Base-by-base conservation (phyloP, 2,797 vertebrate species). In the Neosilurus hyrtlii region DNA sequence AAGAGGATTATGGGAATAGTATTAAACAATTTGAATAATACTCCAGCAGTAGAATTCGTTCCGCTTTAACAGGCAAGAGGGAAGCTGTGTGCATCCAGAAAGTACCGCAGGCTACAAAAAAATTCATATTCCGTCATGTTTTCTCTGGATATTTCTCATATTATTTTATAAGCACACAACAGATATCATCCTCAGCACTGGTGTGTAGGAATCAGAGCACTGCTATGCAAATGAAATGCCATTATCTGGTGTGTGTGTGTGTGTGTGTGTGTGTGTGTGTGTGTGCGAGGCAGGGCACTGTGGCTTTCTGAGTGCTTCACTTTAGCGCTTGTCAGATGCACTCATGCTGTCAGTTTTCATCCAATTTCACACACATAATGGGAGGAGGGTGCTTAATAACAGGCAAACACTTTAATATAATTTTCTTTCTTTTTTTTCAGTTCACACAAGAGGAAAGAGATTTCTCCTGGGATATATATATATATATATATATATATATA, bases 81-180 rank as follows among this genome's bases (percentile, higher is more conserved):
- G 62, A 62, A 24, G 22, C 35, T 10, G 35, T 62, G 22, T 20
- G n/a, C 16, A 20, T 26, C 3, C 43, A 26, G 5, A 4, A 22
- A 26, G 22, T 52, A 63, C 56, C 35, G 43, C 9, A 61, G 52
- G 35, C 74, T 37, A 22, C 3, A 52, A 51, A 65, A 65, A 30
- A 65, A 52, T 65, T 8, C 43, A 65, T 77, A 26, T 24, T 56
- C 24, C 26, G 5, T 73, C 20, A 52, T 74, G 72, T 61, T 43
- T 43, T 15, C 56, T 15, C 30, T 14, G 71, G 51, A 61, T 88
- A 88, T 90, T 87, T 79, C 85, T 92, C 92, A 90, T 89, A 92
- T 91, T 90, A 90, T 89, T 91, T 91, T 90, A 91, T 90, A 89
- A 89, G 81, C 84, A 65, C 80, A 79, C 65, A 91, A 91, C 92